Conservation (phyloP, 1,140 invertebrate genomes). For the Lasioglossum albipes region DNA sequence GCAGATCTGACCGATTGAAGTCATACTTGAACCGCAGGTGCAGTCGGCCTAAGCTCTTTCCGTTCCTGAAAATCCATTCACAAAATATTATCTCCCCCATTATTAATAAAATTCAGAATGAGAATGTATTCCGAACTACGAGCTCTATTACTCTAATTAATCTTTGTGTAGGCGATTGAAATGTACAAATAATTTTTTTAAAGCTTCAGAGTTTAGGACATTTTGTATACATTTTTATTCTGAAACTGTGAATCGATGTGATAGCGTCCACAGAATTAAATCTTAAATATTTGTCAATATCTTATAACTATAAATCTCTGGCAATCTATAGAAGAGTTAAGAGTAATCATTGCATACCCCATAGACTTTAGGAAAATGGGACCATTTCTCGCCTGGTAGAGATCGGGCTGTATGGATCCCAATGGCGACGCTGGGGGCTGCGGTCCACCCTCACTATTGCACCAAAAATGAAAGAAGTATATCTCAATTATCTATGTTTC, state of each 20-base stretch:
- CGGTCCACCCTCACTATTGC: constrained; percentile 62
- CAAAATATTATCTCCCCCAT: too few species aligned
- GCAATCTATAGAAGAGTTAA: not conserved
- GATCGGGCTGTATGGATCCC: constrained; percentile 92
- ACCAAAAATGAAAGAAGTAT: constrained; percentile 21
- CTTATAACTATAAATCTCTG: too few species aligned
- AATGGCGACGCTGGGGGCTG: constrained; percentile 85
- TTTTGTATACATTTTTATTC: too few species aligned
- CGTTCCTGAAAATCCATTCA: constrained; percentile 68
- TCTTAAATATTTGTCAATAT: too few species aligned
- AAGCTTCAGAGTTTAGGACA: too few species aligned
- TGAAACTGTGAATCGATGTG: too few species aligned
- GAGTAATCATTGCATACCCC: constrained; percentile 49
- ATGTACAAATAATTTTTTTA: too few species aligned
- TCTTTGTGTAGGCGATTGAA: too few species aligned
- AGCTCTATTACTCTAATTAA: too few species aligned
- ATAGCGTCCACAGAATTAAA: too few species aligned
- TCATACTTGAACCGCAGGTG: constrained; percentile 94
- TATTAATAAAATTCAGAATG: too few species aligned
- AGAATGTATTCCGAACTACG: too few species aligned
- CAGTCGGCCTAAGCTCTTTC: constrained; percentile 87
- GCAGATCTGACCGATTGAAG: constrained; percentile 92
- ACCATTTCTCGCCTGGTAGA: constrained; percentile 88
- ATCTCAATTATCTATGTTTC: not conserved
- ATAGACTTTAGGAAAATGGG: constrained; percentile 86